Base-by-base conservation (phyloP, 2,797 vertebrate species). In the Notolepis coatsorum region DNA sequence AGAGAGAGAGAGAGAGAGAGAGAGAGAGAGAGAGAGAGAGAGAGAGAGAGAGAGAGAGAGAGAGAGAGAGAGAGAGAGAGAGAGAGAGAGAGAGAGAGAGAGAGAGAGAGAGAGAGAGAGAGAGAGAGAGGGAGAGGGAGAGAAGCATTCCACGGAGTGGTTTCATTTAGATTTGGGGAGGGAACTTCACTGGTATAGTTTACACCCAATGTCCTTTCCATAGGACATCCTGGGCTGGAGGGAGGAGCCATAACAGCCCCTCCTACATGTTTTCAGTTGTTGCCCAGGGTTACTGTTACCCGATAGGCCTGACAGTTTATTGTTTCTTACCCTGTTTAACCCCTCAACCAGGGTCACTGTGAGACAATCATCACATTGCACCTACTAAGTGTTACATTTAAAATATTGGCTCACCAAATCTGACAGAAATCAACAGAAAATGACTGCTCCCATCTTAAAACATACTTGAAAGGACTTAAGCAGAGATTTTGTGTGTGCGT, bases 101-200 rank as follows among this genome's bases (percentile, higher is more conserved):
- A 62, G 56, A 17, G 73, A 65, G 64, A 42, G 64, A 38, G 75
- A 38, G 49, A n/a, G 38, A 46, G 37, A 62, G 56, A 17, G 73
- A 65, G 64, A 42, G 64, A 38, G 75, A 38, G 49, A n/a, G 38
- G 47, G 37, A 62, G 56, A 17, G 73, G 63, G 64, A 42, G 64
- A 38, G 75, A 38, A 46, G 72, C 88, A 92, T 92, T 92, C 82
- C 78, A 82, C 54, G 81, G 77, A 86, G 84, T 89, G 86, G 87
- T 90, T 92, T 89, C 77, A 86, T 83, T 89, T 86, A 84, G 80
- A 69, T 73, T 74, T 69, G 70, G 73, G 88, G 87, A 88, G 89
- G 89, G 72, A 87, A 68, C 76, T 46, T 63, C 55, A 21, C 33
- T 30, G 65, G 57, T 75, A 60, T 63, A 68, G 77, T 68, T 82